Base-by-base conservation (phyloP, 2,797 vertebrate genomes). In the Prunella strophiata region DNA sequence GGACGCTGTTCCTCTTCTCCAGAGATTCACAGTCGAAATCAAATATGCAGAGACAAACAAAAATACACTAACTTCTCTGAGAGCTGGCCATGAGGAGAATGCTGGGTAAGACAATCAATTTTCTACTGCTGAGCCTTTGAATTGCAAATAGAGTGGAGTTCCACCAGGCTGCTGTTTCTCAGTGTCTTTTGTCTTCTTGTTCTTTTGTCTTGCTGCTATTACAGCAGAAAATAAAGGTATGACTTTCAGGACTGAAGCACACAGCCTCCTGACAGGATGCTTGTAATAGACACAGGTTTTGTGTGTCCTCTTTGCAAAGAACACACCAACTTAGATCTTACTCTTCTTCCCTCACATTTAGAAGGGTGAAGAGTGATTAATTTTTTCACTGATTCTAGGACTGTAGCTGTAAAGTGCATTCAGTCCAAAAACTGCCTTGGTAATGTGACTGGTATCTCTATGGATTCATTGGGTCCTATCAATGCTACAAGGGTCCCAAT, bases 1-100 rank as follows among this genome's bases (percentile, higher is more conserved):
- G 12, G 94, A 97, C 47, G 96, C 97, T 29, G 51, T 68, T 30
- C 93, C 50, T 59, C 61, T 94, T 30, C 96, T 97, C 67, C 98
- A 98, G 93, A 98, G 98, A 89, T 91, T 99, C 85, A 98, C 97
- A 3, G 94, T 97, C 85, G 97, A 97, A 88, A 96, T 99, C 85
- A 98, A 94, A 85, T 94, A 97, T 3, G 78, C 98, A 66, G 91
- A 97, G 66, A 97, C 97, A 48, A 96, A 95, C 52, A 94, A 96
- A 83, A 88, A 93, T n/a, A 47, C 89, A 66, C 61, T 70, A n/a
- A 92, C 98, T n/a, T 94, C 95, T 80, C 91, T 98, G 59, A 96
- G 86, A 91, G 73, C 45, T 94, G 95, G 51, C 58, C 94, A 78
- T 66, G 95, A 65, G 74, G 96, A 96, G 3, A 86, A 91, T 65